Conservation (phyloP, 2,797 vertebrate genomes). For the Phalanger gymnotis region DNA sequence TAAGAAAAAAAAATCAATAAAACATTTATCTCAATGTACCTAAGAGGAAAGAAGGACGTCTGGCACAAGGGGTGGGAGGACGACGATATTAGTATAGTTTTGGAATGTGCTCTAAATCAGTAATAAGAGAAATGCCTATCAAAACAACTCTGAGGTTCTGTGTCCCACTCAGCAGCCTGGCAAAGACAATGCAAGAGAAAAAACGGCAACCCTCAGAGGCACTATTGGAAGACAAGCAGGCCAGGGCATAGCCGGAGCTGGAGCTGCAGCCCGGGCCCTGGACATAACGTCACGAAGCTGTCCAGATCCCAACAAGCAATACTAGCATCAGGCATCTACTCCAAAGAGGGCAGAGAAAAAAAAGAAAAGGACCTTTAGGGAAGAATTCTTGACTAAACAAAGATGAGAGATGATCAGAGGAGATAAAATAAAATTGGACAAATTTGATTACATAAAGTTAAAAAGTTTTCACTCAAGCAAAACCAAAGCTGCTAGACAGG, state of each 20-base stretch:
- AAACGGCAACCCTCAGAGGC: too few relatives aligned
- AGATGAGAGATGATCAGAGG: background rate
- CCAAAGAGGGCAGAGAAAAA: background rate
- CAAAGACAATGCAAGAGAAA: background rate
- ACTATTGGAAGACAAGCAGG: background rate
- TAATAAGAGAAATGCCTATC: background rate
- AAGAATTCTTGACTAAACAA: background rate
- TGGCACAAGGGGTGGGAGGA: background rate
- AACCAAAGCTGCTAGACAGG: background rate
- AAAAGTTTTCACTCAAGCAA: background rate
- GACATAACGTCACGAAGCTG: background rate
- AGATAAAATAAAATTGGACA: background rate
- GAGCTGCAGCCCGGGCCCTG: background rate
- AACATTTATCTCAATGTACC: background rate
- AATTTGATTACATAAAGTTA: background rate
- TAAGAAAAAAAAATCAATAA: background rate
- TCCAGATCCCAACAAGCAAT: too few relatives aligned
- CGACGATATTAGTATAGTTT: too few relatives aligned
- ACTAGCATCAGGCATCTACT: fast-evolving
- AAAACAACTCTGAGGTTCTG: background rate
- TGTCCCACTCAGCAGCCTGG: background rate
- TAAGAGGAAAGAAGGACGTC: background rate
- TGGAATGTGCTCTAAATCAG: background rate
- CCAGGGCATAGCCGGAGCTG: background rate
- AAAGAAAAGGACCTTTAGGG: background rate